Conservation (phyloP, 2,888 invertebrate genomes). For the Brenthis ino region DNA sequence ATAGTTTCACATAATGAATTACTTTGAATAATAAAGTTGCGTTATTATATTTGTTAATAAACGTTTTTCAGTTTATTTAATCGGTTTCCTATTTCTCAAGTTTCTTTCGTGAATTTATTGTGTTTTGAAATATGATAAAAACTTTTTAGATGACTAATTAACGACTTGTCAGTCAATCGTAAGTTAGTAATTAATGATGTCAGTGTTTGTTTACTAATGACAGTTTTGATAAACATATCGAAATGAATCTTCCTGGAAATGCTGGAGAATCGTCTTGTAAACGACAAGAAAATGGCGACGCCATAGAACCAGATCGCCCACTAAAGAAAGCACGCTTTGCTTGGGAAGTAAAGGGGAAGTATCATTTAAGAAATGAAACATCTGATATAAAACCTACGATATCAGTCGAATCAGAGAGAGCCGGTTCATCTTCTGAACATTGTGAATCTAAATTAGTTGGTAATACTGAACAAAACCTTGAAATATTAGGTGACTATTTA, state of each 20-base stretch:
- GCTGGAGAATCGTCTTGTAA: slow-evolving; percentile 75
- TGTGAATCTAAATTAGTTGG: slow-evolving; percentile 50
- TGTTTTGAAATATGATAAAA: slow-evolving; percentile 38
- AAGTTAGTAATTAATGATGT: slow-evolving; percentile 77
- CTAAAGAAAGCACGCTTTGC: slow-evolving; percentile 83
- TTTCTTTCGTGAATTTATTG: slow-evolving; percentile 28
- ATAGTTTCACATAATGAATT: slow-evolving; percentile 26
- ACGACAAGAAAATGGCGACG: slow-evolving; percentile 80
- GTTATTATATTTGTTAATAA: slow-evolving; percentile 1
- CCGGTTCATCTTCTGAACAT: slow-evolving; percentile 50
- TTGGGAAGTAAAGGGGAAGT: slow-evolving; percentile 86
- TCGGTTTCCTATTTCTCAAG: slow-evolving; percentile 7
- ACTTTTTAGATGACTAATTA: slow-evolving; percentile 46
- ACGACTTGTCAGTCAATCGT: slow-evolving; percentile 76
- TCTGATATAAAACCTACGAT: slow-evolving; percentile 46
- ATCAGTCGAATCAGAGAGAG: slow-evolving; percentile 44
- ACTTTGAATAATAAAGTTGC: slow-evolving; percentile 6
- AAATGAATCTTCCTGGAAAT: slow-evolving; percentile 65
- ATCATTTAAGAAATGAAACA: slow-evolving; percentile 79
- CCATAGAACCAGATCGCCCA: slow-evolving; percentile 64
- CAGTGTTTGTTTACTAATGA: slow-evolving; percentile 79
- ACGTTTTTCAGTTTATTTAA: background rate
- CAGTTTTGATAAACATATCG: slow-evolving; percentile 47
- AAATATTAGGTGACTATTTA: slow-evolving; percentile 67
- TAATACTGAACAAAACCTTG: slow-evolving; percentile 65